Evolutionary conservation across 2,113 vertebrate species (phyloP).

Genomic region (Macrotis lagotis): DNA sequence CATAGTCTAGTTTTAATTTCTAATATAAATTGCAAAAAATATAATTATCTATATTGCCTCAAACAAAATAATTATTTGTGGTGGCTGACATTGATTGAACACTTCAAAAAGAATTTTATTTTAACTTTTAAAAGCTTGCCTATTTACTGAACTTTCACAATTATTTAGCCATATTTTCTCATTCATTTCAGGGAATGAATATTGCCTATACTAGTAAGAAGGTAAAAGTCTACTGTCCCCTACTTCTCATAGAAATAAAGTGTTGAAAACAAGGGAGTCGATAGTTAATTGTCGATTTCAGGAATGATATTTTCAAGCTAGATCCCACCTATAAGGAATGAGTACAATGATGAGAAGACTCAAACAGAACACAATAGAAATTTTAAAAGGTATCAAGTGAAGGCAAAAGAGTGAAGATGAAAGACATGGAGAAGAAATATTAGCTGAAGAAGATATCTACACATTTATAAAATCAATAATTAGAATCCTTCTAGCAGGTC

Average conservation of each 20-base stretch:
- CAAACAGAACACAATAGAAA: neutral
- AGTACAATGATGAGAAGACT: neutral
- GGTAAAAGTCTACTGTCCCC: neutral
- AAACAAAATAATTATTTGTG: conserved; percentile 38
- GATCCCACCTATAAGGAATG: neutral
- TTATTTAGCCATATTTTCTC: neutral
- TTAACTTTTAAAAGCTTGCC: neutral
- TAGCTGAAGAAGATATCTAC: neutral
- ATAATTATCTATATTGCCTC: conserved; percentile 24
- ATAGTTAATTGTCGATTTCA: neutral
- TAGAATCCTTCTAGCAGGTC: neutral
- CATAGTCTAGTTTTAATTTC: conserved; percentile 56
- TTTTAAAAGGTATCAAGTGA: neutral
- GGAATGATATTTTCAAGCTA: neutral
- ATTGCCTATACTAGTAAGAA: neutral
- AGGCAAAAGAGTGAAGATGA: neutral
- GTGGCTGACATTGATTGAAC: neutral
- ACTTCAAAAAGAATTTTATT: neutral
- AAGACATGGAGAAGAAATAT: neutral
- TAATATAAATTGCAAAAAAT: conserved; percentile 45
- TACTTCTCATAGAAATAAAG: neutral
- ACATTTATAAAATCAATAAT: neutral
- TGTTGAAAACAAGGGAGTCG: neutral
- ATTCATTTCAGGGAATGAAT: neutral
- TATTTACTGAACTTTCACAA: neutral